Conservation (phyloP, 2,113 vertebrate genomes). For the Quiscalus mexicanus region DNA sequence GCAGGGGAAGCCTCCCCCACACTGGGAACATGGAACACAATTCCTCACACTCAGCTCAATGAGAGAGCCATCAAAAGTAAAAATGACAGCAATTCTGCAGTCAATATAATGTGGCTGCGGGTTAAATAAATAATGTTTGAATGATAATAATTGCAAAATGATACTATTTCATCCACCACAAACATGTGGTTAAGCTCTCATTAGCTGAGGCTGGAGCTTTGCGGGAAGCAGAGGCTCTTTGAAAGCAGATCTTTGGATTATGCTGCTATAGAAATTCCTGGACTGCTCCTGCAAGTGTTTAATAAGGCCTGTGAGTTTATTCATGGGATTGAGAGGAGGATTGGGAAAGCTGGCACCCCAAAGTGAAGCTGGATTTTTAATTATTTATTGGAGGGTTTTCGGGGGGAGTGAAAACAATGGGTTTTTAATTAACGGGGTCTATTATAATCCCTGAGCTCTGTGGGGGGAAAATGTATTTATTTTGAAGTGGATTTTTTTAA, state of each 20-base stretch:
- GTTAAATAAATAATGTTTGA: slow-evolving; percentile 69
- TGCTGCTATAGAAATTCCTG: background rate
- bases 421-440: background rate
- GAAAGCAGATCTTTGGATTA: slow-evolving; percentile 28
- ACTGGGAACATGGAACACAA: background rate
- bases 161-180: slow-evolving; percentile 54
- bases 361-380: background rate
- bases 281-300: background rate
- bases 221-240: background rate
- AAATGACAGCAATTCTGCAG: slow-evolving; percentile 70
- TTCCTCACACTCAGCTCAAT: slow-evolving; percentile 21
- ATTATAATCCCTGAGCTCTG: background rate
- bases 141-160: slow-evolving; percentile 70
- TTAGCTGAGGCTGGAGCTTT: slow-evolving; percentile 44
- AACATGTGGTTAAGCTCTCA: slow-evolving; percentile 67
- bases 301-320: background rate
- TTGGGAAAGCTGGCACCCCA: background rate
- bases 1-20: background rate
- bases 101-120: slow-evolving; percentile 65
- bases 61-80: slow-evolving; percentile 52
- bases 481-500: background rate
- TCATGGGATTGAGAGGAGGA: background rate
- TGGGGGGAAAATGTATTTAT: background rate
- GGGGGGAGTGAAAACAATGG: background rate
- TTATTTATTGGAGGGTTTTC: background rate